Evolutionary conservation across 2,888 invertebrate species (phyloP).

Genomic region (Lepidocyrtinus sp.): DNA sequence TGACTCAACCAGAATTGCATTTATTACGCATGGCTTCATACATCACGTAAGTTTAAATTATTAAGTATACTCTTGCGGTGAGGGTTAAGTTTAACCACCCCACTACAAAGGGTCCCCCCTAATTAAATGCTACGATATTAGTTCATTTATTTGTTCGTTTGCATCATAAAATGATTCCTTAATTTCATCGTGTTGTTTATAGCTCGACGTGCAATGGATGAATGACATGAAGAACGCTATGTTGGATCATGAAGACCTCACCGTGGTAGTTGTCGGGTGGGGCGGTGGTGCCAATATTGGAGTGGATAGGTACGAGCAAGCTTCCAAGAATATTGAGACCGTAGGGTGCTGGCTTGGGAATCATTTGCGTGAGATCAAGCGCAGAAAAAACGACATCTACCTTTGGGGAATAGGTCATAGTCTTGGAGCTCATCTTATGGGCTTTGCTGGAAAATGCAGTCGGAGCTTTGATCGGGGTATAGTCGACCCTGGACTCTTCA

Average conservation of each 20-base stretch:
- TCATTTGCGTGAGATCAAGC: slow-evolving; percentile 55
- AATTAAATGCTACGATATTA: too few relatives aligned
- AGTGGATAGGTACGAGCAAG: slow-evolving; percentile 51
- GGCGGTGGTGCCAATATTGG: slow-evolving; percentile 63
- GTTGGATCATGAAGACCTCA: slow-evolving; percentile 55
- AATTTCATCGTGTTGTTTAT: too few relatives aligned
- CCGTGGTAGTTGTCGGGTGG: slow-evolving; percentile 59
- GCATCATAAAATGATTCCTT: too few relatives aligned
- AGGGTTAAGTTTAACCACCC: too few relatives aligned
- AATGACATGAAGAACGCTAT: slow-evolving; percentile 58
- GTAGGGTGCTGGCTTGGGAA: slow-evolving; percentile 63
- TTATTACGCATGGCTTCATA: slow-evolving; percentile 62
- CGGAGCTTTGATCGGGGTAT: slow-evolving; percentile 57
- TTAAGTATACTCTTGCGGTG: too few relatives aligned
- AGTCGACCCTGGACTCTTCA: slow-evolving; percentile 57
- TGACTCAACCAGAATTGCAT: slow-evolving; percentile 56
- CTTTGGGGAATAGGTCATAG: slow-evolving; percentile 62
- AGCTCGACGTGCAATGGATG: slow-evolving; percentile 61
- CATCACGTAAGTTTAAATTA: too few relatives aligned
- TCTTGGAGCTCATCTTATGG: slow-evolving; percentile 62
- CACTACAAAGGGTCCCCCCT: too few relatives aligned
- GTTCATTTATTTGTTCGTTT: too few relatives aligned
- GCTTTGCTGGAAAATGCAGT: slow-evolving; percentile 62
- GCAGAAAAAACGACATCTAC: slow-evolving; percentile 40
- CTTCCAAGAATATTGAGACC: slow-evolving; percentile 59